Percentiles rank a stretch among this genome's conserved stretches.
Conservation (phyloP, 1,140 invertebrate species). For the Liolophura sinensis region DNA sequence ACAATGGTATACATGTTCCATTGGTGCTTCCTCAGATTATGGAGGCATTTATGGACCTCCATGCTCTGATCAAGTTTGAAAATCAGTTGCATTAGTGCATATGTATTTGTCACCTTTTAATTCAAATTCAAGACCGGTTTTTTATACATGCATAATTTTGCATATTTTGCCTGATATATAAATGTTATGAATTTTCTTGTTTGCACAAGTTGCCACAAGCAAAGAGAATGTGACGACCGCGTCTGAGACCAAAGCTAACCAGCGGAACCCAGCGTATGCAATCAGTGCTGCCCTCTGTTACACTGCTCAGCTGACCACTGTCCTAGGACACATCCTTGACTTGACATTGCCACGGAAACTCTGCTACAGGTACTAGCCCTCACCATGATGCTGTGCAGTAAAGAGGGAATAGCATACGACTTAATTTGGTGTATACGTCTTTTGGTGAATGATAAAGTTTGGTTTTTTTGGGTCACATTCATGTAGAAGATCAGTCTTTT, state of each 20-base stretch:
- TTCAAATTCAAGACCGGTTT: no score
- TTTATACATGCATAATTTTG: no score
- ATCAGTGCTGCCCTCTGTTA: slow-evolving; percentile 80
- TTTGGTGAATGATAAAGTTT: slow-evolving; percentile 1
- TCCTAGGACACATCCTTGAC: slow-evolving; percentile 78
- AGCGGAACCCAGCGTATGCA: slow-evolving; percentile 71
- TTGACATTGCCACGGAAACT: slow-evolving; percentile 75
- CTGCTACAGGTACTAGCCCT: slow-evolving; percentile 67
- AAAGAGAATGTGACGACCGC: slow-evolving; percentile 61
- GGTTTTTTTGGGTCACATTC: slow-evolving; percentile 5
- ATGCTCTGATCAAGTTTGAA: no score
- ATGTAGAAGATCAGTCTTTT: slow-evolving; percentile 10
- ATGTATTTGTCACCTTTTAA: no score
- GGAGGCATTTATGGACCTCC: no score
- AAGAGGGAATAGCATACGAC: no score
- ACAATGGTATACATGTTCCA: no score
- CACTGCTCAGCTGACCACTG: slow-evolving; percentile 78
- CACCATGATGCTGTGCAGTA: background rate
- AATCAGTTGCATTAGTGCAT: no score
- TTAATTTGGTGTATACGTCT: no score
- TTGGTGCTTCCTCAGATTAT: no score
- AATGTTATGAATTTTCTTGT: slow-evolving; percentile 5
- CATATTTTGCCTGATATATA: no score
- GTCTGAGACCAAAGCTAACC: slow-evolving; percentile 54
- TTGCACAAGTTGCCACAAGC: slow-evolving; percentile 66